Evolutionary conservation across 2,797 vertebrate genomes (phyloP).

Genomic region (Triplophysa bombifrons): DNA sequence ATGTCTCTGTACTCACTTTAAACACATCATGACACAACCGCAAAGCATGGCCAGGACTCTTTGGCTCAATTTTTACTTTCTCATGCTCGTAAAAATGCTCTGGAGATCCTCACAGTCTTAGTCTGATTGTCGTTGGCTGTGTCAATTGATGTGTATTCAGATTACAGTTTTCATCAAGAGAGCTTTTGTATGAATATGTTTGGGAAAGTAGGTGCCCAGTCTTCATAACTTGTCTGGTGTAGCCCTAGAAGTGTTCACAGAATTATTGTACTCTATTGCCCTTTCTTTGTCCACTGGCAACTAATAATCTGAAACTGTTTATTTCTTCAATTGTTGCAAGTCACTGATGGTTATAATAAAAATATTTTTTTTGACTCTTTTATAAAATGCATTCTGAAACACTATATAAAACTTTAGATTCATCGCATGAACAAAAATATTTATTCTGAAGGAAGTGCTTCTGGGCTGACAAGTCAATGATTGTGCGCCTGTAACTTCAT

Average conservation of each 20-base stretch:
- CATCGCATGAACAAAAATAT: background rate
- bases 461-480: slow-evolving; percentile 28
- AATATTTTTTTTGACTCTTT: slow-evolving; percentile 21
- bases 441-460: background rate
- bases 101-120: background rate
- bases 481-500: slow-evolving; percentile 42
- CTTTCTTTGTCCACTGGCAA: slow-evolving; percentile 72
- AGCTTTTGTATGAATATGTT: background rate
- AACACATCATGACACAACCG: background rate
- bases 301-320: slow-evolving; percentile 54
- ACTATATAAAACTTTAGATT: background rate
- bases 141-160: slow-evolving; percentile 26
- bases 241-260: slow-evolving; percentile 54
- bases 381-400: slow-evolving; percentile 3
- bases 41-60: slow-evolving; percentile 16
- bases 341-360: slow-evolving; percentile 56
- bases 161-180: slow-evolving; percentile 26
- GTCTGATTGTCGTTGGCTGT: slow-evolving; percentile 2
- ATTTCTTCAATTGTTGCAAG: slow-evolving; percentile 64
- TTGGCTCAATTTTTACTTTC: slow-evolving; percentile 25
- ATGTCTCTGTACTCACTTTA: slow-evolving; percentile 23
- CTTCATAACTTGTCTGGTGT: slow-evolving; percentile 16
- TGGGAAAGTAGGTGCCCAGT: slow-evolving; percentile 8
- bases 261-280: slow-evolving; percentile 60
- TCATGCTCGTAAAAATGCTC: slow-evolving; percentile 28